Evolutionary conservation across 2,797 vertebrate species (phyloP).

Genomic region (Xerus rutilus): DNA sequence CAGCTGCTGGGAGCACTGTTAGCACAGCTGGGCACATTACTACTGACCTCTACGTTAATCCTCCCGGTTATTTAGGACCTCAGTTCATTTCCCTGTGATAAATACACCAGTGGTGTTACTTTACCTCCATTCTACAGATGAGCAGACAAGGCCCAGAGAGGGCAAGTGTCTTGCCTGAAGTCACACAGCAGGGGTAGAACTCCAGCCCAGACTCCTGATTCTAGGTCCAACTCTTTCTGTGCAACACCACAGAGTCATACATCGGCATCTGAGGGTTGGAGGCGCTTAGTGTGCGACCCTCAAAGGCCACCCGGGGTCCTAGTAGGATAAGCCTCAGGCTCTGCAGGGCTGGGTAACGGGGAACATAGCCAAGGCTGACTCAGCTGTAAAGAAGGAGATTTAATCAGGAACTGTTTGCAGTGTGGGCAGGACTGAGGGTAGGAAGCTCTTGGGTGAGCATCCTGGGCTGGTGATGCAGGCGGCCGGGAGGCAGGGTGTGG

Average conservation of each 20-base stretch:
- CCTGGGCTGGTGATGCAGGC: background rate
- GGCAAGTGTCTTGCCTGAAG: background rate
- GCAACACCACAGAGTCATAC: background rate
- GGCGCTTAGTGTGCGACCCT: background rate
- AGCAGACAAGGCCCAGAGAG: background rate
- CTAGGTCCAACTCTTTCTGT: background rate
- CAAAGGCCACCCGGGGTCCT: fast-evolving
- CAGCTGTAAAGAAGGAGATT: fast-evolving
- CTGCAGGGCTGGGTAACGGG: background rate
- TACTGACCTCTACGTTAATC: fast-evolving
- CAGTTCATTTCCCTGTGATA: background rate
- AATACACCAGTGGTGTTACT: too few species aligned
- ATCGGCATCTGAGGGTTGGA: background rate
- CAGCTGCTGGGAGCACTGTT: fast-evolving
- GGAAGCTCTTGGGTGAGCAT: fast-evolving
- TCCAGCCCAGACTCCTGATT: background rate
- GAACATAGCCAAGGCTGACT: fast-evolving
- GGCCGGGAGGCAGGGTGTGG: background rate
- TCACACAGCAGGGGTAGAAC: background rate
- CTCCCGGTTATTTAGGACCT: background rate
- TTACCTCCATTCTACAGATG: background rate
- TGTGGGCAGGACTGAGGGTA: background rate
- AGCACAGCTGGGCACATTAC: fast-evolving
- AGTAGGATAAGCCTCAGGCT: background rate
- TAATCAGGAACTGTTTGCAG: fast-evolving